Evolutionary conservation across 2,797 vertebrate species (phyloP), one percentile per base, ranked within the genome.

Genomic region (Eulemur coronatus): DNA sequence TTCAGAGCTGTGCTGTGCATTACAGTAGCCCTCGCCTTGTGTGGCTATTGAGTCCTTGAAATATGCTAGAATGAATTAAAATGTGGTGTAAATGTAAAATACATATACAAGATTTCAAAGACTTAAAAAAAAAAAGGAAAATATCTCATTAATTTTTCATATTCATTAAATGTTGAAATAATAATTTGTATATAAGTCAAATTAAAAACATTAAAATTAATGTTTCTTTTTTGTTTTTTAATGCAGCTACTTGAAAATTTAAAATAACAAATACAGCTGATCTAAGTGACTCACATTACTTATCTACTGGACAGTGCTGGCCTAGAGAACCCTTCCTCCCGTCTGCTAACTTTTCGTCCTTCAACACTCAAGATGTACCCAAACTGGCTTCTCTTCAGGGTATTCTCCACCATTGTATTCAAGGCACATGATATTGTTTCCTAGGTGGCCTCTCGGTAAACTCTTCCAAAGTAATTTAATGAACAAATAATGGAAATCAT

Each of bases 401-500:
- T 50, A 9, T 26, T 81, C 79, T 86, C 75, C 15, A 50, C 17
- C 48, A 73, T 5, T 75, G 15, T 43, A 59, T 22, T 79, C 94
- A 70, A 65, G 26, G 59, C 12, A 11, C 38, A 55, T 24, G 41
- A 48, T 7, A 55, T 24, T n/a, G 48, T 35, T 30, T 94, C 48
- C 57, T 20, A 89, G 10, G 67, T 55, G 72, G 84, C 43, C 73
- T 6, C 38, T 73, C 63, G 57, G 17, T 75, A 92, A 57, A 91
- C 38, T 28, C 48, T 92, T 89, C 70, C 70, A 86, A 69, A 97
- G 52, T n/a, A 92, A 89, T 92, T 86, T 85, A 95, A 96, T 69
- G 52, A 89, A 73, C 69, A 84, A 98, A 69, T 88, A 89, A 96
- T 35, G 70, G 63, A 88, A 94, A 95, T 80, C 82, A 70, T n/a